Conservation (phyloP, 2,797 vertebrate genomes). For the Hemibagrus guttatus region DNA sequence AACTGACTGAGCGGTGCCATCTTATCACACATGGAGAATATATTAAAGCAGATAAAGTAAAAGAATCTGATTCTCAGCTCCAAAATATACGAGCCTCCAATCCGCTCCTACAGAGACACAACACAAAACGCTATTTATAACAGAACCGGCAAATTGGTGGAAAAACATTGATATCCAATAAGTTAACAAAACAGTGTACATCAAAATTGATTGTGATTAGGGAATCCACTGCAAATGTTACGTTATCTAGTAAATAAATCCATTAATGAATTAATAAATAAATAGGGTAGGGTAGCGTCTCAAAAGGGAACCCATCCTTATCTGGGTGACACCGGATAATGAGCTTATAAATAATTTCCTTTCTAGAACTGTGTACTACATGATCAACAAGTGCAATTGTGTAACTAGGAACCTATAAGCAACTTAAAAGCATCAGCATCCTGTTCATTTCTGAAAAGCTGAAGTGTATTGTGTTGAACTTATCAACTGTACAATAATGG, state of each 20-base stretch:
- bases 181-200: neutral
- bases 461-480: neutral
- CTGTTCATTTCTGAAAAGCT: neutral
- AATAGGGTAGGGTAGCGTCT: neutral
- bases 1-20: constrained; percentile 79
- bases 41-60: constrained; percentile 28
- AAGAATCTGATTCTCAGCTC: neutral
- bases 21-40: constrained; percentile 52
- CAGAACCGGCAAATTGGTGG: neutral
- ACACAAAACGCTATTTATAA: neutral
- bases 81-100: neutral
- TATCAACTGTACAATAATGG: neutral
- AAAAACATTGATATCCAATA: neutral
- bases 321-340: neutral
- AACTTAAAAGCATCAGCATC: neutral
- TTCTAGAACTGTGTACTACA: neutral
- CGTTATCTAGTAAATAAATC: neutral
- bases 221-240: neutral
- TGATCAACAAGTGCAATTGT: neutral
- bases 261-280: neutral
- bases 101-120: constrained; percentile 34
- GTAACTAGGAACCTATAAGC: neutral
- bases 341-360: neutral
- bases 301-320: neutral
- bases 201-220: neutral